Base-by-base conservation (phyloP, 2,888 invertebrate species). In the Amiota minor region DNA sequence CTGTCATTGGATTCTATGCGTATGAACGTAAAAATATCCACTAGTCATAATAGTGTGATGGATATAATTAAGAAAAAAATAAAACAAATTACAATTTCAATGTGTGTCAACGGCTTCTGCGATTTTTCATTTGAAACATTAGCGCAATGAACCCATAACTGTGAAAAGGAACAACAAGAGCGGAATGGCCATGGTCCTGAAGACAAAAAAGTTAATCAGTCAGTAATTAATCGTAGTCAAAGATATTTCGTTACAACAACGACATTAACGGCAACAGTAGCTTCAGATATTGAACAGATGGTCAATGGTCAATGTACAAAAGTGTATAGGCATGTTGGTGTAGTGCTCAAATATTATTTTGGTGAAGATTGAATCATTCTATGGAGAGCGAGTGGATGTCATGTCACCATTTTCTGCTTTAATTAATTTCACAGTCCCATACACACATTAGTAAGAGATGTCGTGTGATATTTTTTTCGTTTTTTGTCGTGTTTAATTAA, bases 401-500 rank as follows among this genome's bases (percentile, higher is more conserved):
- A 35, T 20, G 59, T 18, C 62, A 62, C 62, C n/a, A 47, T 9
- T 67, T 67, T 67, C 20, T 47, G 65, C 49, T 67, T 67, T 67
- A 67, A 67, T 67, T 67, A 67, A 67, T 67, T 67, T 67, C 65
- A 67, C 49, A 23, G 35, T 0, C 35, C 35, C 35, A 65, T 49
- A 67, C 49, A 16, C 62, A 45, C 46, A 8, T 14, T 3, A n/a
- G 50, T 12, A 16, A 1, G 53, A 16, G 16, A 9, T 59, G 20
- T 59, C 11, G 59, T 8, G n/a, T 59, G 16, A 59, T 18, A 20
- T 59, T 23, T 59, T 59, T 20, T 59, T 9, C n/a, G n/a, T 18
- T 59, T 23, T 59, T 9, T 59, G 9, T 47, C 35, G 18, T 55
- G 45, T 70, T 70, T 70, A 59, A 70, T 70, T 70, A 70, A 70